Evolutionary conservation across 2,797 vertebrate genomes (phyloP), one percentile per base, ranked within the genome.

Genomic region (Staurois parvus): DNA sequence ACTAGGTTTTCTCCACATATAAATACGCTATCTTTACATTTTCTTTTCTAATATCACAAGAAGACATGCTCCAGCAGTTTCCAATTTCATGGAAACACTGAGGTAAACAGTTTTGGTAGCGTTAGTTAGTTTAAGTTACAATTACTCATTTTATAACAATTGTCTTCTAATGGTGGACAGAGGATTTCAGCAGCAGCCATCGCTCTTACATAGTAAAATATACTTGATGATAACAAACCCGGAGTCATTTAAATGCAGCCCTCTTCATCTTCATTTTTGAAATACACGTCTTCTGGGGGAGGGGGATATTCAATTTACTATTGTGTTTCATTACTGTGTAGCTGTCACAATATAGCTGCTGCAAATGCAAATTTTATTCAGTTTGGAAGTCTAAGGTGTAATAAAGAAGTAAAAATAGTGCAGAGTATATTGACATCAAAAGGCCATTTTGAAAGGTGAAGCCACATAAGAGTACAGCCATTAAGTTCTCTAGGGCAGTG

Each of bases 131-230:
- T 64, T 72, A 59, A 42, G 78, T 76, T 40, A 72, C 72, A 86
- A 86, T 81, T 76, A 86, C 52, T 86, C 79, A 81, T 81, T 86
- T 70, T 81, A 28, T 81, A 85, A 85, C 84, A 81, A 76, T 85
- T 70, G 78, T 40, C 48, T 68, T 81, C 28, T 76, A 64, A 68
- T 70, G 72, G 78, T 62, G 75, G 75, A 45, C 78, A 75, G 40
- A 34, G 72, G 32, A 42, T 62, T 52, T 40, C 32, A 62, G 45
- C 78, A 70, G 24, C n/a, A 59, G 19, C 29, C 68, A 69, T 52
- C 72, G 5, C 37, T 70, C 66, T 24, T 17, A 80, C 59, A 70
- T 69, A 21, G 42, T 45, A 42, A 80, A 52, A 52, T 69, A 34
- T 70, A 69, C 66, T 66, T 70, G 26, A 69, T 66, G 67, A 42